A percentile compares a stretch with the other conserved stretches of the same genome.
Evolutionary conservation across 2,797 vertebrate species (phyloP).

Genomic region (Paramormyrops hopkinsi): DNA sequence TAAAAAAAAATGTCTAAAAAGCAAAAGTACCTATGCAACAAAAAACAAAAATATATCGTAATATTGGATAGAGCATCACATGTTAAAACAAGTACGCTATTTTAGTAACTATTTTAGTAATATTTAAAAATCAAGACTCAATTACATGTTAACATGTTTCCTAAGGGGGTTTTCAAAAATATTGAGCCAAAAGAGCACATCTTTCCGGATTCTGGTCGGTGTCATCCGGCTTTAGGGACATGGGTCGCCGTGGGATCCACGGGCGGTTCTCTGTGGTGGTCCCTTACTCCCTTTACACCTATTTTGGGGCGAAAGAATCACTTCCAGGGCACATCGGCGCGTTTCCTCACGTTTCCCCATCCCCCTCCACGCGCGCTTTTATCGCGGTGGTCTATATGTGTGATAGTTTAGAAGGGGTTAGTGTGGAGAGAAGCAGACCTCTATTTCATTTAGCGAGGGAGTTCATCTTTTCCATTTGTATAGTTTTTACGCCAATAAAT

Average conservation of each 20-base stretch:
- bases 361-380: conserved; percentile 8
- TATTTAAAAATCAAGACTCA: neutral
- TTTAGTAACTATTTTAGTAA: neutral
- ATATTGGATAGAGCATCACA: neutral
- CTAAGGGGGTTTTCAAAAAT: neutral
- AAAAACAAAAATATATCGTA: neutral
- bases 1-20: neutral
- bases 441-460: neutral
- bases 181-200: neutral
- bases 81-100: neutral
- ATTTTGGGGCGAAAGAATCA: conserved; percentile 26
- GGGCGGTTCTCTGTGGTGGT: conserved; percentile 1
- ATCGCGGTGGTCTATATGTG: neutral
- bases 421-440: neutral
- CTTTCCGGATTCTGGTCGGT: neutral
- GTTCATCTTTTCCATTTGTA: neutral
- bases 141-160: neutral
- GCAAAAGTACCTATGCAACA: neutral
- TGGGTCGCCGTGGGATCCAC: neutral
- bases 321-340: conserved; percentile 29
- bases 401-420: conserved; percentile 4
- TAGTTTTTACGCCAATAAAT: neutral
- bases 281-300: neutral
- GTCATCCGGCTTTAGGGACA: conserved; percentile 1
- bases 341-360: conserved; percentile 23